A percentile compares a stretch with the other conserved stretches of the same genome.
These are phyloP conservation scores for Lepidochrysops patricia DNA, from an alignment of 2,888 invertebrate genomes.

Conservation along the genomic window DNA sequence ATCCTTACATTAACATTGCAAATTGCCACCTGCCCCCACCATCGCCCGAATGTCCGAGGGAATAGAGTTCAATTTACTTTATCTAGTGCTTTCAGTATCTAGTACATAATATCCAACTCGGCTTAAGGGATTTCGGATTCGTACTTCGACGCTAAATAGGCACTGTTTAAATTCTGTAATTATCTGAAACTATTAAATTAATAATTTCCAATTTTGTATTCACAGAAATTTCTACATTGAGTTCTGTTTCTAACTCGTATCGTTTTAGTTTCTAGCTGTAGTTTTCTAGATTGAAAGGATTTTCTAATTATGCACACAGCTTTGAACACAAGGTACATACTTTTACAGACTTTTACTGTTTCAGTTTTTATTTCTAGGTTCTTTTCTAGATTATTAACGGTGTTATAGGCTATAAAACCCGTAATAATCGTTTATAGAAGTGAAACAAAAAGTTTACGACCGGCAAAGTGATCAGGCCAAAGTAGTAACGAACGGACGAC, in stretches of 20 bases:
- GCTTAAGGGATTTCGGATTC: conserved; percentile 65
- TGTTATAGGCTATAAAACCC: too few species aligned
- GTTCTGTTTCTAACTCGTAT: neutral
- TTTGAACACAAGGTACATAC: too few species aligned
- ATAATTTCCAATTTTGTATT: conserved; percentile 4
- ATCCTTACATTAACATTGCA: conserved; percentile 41
- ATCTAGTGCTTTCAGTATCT: neutral
- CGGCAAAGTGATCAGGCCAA: too few species aligned
- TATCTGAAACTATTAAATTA: conserved; percentile 42
- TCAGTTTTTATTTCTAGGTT: too few species aligned
- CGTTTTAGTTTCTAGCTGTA: neutral
- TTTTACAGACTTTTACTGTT: too few species aligned
- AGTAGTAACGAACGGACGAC: too few species aligned
- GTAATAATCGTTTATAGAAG: too few species aligned
- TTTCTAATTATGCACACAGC: neutral
- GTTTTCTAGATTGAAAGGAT: neutral
- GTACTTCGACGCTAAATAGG: conserved; percentile 61
- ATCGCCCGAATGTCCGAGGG: conserved; percentile 1
- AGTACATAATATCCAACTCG: conserved; percentile 44
- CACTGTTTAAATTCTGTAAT: conserved; percentile 53
- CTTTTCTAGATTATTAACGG: too few species aligned
- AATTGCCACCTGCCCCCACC: conserved; percentile 17
- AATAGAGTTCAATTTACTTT: conserved; percentile 1
- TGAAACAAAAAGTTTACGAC: too few species aligned
- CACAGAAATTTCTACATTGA: neutral